Conservation (phyloP, 2,888 invertebrate genomes). For the Mantis religiosa region DNA sequence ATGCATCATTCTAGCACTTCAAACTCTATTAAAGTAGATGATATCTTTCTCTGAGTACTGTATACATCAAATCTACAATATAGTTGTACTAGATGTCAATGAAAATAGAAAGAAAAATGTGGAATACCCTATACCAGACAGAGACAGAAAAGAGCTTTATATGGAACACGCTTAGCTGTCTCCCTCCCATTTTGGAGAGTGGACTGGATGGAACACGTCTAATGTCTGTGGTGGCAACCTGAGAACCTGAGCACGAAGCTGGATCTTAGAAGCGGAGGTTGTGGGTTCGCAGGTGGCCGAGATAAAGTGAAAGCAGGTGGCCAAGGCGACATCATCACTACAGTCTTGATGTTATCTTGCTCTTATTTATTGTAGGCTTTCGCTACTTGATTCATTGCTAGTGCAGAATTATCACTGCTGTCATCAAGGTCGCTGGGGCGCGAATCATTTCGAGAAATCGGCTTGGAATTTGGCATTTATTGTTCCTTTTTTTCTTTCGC, state of each 20-base stretch:
- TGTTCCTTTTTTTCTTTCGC: no score
- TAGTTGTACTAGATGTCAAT: neutral
- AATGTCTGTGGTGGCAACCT: neutral
- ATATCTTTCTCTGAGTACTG: no score
- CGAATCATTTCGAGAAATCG: no score
- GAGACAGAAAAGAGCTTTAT: neutral
- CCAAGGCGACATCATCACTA: neutral
- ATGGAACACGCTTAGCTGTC: neutral
- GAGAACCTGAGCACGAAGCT: neutral
- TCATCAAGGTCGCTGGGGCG: no score
- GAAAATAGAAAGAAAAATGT: neutral
- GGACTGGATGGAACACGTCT: neutral
- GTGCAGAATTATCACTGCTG: neutral
- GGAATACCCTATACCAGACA: neutral
- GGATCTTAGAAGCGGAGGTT: neutral
- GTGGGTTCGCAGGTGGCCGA: neutral
- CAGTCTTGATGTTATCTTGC: no score
- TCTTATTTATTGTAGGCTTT: no score
- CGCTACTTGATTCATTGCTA: neutral
- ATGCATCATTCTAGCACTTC: no score
- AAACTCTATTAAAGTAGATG: no score
- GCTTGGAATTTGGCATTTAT: no score
- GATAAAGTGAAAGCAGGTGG: neutral
- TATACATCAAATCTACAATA: no score
- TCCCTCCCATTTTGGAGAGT: neutral